Evolutionary conservation across 2,888 invertebrate species (phyloP), one percentile per base, ranked within the genome.

Genomic region (Priocnemis perturbator): DNA sequence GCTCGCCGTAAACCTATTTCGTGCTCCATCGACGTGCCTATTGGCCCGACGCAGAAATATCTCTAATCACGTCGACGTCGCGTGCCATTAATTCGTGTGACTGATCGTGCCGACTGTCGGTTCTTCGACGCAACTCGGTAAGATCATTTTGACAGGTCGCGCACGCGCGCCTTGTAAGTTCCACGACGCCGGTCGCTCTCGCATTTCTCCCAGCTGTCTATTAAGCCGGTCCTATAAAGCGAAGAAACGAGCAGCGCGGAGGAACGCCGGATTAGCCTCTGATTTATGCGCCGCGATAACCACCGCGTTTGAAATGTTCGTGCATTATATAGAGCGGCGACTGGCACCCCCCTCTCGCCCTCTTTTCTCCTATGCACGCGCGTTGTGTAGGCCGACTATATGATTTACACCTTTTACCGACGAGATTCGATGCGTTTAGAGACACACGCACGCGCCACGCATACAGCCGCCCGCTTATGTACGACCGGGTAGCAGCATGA

Each of bases 261-360:
- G 62, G 65, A 73, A 65, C 62, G 72, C 69, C 69, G 81, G 79
- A 78, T 82, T 82, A 81, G 78, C 73, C 76, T 73, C 55, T 82
- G 80, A 82, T 82, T 82, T 81, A 82, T 78, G 81, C 64, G 72
- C 57, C 71, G 68, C 81, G 82, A 82, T 82, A 81, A 78, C 71
- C 79, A 69, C 65, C 67, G 67, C 68, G 66, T 67, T 73, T 60
- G 71, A 71, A 73, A 61, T 63, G 59, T 64, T 50, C 48, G 23
- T 59, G 47, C 30, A 37, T 37, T 37, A 37, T 37, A 37, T 37
- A 37, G 37, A 37, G 11, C 37, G 37, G 37, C 37, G 37, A 37
- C 37, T 26, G 56, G 37, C 56, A 23, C 37, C 37, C 14, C 37
- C 11, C 14, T 37, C 37, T 37, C 26, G 37, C 55, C 20, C 20